Evolutionary conservation across 23 tunicate species (phyloP).

Genomic region (Oikopleura vanhoeffeni): DNA sequence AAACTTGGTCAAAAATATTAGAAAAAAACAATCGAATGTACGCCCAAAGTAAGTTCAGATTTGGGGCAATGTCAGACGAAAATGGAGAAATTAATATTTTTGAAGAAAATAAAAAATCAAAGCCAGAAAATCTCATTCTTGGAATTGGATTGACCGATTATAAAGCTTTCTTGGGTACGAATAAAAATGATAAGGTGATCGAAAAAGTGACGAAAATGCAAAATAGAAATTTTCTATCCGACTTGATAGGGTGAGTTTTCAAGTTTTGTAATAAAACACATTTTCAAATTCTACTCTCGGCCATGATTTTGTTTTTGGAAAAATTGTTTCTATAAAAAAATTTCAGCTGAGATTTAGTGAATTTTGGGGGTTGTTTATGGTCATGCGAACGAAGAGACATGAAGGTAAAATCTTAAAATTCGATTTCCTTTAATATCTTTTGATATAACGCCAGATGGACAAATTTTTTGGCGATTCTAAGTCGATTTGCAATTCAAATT

Average conservation of each 20-base stretch:
- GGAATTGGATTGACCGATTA: slow-evolving; percentile 8
- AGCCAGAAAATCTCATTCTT: background rate
- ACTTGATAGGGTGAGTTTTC: background rate
- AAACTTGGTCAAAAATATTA: background rate
- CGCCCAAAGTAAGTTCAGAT: background rate
- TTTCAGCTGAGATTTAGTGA: too few species aligned
- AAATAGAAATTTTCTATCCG: background rate
- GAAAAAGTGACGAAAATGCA: background rate
- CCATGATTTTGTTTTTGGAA: too few species aligned
- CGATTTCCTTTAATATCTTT: too few species aligned
- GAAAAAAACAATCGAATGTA: background rate
- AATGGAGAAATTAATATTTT: background rate
- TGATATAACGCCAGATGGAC: too few species aligned
- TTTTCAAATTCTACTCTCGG: too few species aligned
- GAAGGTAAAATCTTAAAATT: too few species aligned
- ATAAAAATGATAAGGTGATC: background rate
- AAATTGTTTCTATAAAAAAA: too few species aligned
- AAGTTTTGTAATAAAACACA: too few species aligned
- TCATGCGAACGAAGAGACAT: too few species aligned
- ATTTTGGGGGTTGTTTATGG: too few species aligned
- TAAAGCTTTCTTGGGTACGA: background rate
- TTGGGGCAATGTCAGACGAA: background rate
- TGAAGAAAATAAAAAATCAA: background rate
- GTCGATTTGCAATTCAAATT: too few species aligned
- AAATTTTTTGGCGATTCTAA: too few species aligned